These are phyloP conservation scores for Alfaro cultratus DNA, from an alignment of 2,797 vertebrate genomes.

Conservation along the genomic window DNA sequence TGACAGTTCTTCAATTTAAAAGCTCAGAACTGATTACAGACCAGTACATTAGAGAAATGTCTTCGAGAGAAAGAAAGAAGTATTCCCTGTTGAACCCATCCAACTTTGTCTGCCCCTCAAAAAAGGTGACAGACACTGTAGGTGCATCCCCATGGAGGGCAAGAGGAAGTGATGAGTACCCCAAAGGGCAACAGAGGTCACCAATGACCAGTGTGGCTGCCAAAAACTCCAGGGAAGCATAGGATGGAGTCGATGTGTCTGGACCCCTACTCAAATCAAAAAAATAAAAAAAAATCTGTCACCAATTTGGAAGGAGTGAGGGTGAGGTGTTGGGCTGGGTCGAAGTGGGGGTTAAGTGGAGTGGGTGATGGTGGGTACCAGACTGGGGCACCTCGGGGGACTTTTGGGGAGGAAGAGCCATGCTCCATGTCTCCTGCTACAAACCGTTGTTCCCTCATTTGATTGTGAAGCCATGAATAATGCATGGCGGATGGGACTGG, in stretches of 20 bases:
- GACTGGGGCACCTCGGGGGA: slow-evolving; percentile 84
- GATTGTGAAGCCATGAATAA: slow-evolving; percentile 86
- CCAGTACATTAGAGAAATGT: not conserved
- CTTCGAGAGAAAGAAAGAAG: slow-evolving; percentile 18
- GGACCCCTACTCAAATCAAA: slow-evolving; percentile 52
- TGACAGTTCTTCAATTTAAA: slow-evolving; percentile 28
- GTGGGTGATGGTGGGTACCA: slow-evolving; percentile 79
- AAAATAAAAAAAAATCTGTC: slow-evolving; percentile 55
- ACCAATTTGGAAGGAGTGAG: slow-evolving; percentile 60
- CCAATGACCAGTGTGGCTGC: slow-evolving; percentile 63
- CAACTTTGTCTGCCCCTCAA: slow-evolving; percentile 32
- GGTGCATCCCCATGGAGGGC: slow-evolving; percentile 58
- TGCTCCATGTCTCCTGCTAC: slow-evolving; percentile 84
- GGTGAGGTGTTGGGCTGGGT: slow-evolving; percentile 53
- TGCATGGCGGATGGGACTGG: slow-evolving; percentile 79
- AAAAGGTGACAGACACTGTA: slow-evolving; percentile 70
- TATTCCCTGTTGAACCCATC: slow-evolving; percentile 21
- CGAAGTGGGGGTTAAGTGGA: slow-evolving; percentile 54
- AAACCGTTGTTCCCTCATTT: slow-evolving; percentile 88
- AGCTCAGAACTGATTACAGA: slow-evolving; percentile 24
- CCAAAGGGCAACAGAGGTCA: slow-evolving; percentile 75
- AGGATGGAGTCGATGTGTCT: slow-evolving; percentile 70
- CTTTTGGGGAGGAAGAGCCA: slow-evolving; percentile 83
- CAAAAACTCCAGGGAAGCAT: slow-evolving; percentile 70
- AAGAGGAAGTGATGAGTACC: slow-evolving; percentile 68